phyloP scores from a whole-genome alignment of 2,797 vertebrate species.

The Heterohyrax brucei region DNA sequence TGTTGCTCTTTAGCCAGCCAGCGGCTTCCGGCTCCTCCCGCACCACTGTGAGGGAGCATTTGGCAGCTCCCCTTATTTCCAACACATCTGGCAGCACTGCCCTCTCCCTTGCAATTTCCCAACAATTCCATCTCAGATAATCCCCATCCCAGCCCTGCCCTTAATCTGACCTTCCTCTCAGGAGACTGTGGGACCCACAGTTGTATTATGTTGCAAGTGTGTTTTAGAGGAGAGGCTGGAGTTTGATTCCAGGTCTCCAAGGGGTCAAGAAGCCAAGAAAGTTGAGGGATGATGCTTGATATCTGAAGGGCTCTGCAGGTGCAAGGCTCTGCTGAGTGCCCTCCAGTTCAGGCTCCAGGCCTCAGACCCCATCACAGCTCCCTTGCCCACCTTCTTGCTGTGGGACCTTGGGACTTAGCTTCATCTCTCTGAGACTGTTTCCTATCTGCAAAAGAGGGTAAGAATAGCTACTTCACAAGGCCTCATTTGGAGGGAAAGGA shows the following conservation, averaged over 20 bases:
- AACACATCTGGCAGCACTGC: conserved; percentile 70
- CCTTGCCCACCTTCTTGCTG: neutral
- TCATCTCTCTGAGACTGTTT: neutral
- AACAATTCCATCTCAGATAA: conserved; percentile 22
- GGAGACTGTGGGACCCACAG: neutral
- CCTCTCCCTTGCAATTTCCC: neutral
- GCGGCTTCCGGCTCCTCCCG: conserved; percentile 8
- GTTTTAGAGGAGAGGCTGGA: neutral
- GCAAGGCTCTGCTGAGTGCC: neutral
- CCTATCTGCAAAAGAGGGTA: neutral
- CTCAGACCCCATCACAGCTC: neutral
- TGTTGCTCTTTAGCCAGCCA: neutral
- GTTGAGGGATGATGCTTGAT: neutral
- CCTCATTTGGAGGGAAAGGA: neutral
- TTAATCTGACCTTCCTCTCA: conserved; percentile 7
- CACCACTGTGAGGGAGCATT: neutral
- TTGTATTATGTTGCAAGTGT: neutral
- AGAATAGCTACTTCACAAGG: neutral
- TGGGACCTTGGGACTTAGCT: neutral
- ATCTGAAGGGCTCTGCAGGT: neutral
- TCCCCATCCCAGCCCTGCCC: neutral
- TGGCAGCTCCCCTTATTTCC: conserved; percentile 62
- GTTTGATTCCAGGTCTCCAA: neutral
- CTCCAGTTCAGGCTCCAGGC: neutral
- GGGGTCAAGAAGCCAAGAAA: neutral